phyloP scores from a whole-genome alignment of 2,113 vertebrate genomes.

The Pachycephala philippinensis region DNA sequence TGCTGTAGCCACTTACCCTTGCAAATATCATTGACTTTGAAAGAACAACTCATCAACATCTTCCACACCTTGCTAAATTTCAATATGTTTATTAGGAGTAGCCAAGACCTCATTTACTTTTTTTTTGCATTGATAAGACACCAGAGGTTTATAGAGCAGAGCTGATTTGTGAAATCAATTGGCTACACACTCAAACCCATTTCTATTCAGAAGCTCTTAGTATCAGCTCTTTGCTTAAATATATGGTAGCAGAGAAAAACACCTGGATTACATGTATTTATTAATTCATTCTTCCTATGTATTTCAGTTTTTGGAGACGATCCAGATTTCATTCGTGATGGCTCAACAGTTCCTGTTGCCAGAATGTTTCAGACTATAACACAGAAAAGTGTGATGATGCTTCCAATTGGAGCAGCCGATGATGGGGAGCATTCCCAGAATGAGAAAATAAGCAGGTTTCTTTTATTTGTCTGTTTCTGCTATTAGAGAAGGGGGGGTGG shows the following conservation, averaged over 20 bases:
- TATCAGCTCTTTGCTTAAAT: neutral
- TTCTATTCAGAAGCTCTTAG: neutral
- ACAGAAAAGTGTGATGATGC: conserved; percentile 75
- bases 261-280: neutral
- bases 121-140: neutral
- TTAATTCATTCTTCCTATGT: neutral
- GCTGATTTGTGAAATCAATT: neutral
- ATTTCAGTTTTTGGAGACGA: conserved; percentile 76
- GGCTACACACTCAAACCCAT: neutral
- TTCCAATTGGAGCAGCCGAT: conserved; percentile 70
- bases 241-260: neutral
- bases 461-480: neutral
- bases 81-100: neutral
- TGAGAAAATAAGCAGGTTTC: conserved; percentile 82
- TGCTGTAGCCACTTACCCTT: neutral
- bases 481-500: neutral
- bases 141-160: neutral
- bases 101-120: neutral
- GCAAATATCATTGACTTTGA: neutral
- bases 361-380: conserved; percentile 66
- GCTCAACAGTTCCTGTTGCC: conserved; percentile 77
- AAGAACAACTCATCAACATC: neutral
- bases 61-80: neutral
- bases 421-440: conserved; percentile 79
- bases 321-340: conserved; percentile 77